These are phyloP conservation scores for Picathartes gymnocephalus DNA, from an alignment of 2,113 vertebrate genomes.

Conservation along the genomic window DNA sequence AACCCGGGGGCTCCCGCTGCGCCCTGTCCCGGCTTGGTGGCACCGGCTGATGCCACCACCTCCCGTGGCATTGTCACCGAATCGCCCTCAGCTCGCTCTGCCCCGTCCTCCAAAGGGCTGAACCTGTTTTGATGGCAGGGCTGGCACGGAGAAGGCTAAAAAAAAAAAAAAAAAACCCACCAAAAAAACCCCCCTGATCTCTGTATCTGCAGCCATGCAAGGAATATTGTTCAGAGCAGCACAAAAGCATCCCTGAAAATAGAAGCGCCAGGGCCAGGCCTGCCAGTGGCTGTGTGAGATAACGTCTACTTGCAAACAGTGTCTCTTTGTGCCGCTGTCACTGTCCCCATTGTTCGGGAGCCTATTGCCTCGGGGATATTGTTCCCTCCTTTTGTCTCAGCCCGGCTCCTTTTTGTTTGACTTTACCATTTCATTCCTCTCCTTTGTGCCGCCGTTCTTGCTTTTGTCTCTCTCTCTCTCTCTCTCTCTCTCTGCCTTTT, in stretches of 20 bases:
- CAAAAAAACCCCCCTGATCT: conserved; percentile 58
- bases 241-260: conserved; percentile 99
- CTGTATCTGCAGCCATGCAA: conserved; percentile 83
- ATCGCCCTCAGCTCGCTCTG: neutral
- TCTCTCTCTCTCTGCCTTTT: conserved; percentile 65
- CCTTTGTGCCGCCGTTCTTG: conserved; percentile 76
- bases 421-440: conserved; percentile 91
- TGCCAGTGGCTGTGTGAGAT: conserved; percentile 99
- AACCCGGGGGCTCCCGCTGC: neutral
- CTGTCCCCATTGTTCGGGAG: conserved; percentile 93
- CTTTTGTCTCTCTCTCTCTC: conserved; percentile 72
- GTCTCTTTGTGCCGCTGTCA: conserved; percentile 98
- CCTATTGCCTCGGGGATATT: conserved; percentile 96
- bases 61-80: neutral
- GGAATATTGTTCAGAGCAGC: conserved; percentile 85
- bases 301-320: conserved; percentile 99
- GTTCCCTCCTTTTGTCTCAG: conserved; percentile 98
- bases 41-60: neutral
- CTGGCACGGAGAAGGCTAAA: neutral
- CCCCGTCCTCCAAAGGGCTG: neutral
- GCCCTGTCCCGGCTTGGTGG: neutral
- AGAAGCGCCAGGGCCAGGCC: conserved; percentile 89
- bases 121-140: neutral
- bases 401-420: conserved; percentile 92
- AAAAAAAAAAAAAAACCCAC: neutral